A percentile compares a stretch with the other conserved stretches of the same genome.
These are phyloP conservation scores for Tolmerus cingulatus DNA, from an alignment of 2,888 invertebrate genomes.

Conservation along the genomic window DNA sequence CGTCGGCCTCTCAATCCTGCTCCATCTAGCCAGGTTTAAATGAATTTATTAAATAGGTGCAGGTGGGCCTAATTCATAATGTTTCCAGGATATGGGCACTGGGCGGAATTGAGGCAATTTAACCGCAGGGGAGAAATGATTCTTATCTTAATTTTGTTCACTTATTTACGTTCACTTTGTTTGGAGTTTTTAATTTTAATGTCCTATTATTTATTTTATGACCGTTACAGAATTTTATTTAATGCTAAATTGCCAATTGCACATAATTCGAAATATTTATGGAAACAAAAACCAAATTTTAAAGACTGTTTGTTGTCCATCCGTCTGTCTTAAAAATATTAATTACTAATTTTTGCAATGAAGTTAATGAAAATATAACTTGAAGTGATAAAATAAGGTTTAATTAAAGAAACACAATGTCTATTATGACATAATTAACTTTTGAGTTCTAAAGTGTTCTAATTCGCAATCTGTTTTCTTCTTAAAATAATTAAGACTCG, in stretches of 20 bases:
- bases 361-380: too few relatives aligned
- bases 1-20: not conserved
- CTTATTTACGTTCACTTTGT: not conserved
- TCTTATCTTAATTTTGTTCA: constrained; percentile 13
- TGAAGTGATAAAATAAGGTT: too few relatives aligned
- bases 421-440: too few relatives aligned
- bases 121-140: constrained; percentile 1
- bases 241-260: not conserved
- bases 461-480: too few relatives aligned
- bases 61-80: not conserved
- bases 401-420: too few relatives aligned
- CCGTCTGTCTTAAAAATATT: too few relatives aligned
- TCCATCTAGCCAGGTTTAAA: not conserved
- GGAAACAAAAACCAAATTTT: too few relatives aligned
- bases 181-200: not conserved
- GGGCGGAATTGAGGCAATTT: constrained; percentile 14
- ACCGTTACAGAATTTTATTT: not conserved
- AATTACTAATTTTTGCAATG: too few relatives aligned
- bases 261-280: not conserved
- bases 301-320: too few relatives aligned
- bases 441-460: too few relatives aligned
- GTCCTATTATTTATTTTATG: not conserved
- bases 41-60: constrained; percentile 22
- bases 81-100: not conserved
- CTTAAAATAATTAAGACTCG: too few relatives aligned